phyloP scores from a whole-genome alignment of 2,888 invertebrate genomes.

The Chelonus formosanus region DNA sequence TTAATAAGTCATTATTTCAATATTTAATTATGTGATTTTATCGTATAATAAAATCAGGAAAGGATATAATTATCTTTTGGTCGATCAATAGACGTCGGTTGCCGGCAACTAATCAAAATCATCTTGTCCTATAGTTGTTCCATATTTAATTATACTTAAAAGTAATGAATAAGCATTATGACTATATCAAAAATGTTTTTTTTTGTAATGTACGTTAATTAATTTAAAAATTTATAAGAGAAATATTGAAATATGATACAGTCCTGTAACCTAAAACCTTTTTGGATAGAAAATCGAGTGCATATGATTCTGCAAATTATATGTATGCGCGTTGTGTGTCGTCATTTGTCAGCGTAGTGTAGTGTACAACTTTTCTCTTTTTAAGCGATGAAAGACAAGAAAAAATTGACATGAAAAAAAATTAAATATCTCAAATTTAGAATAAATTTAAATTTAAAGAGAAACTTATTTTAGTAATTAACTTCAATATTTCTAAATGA shows the following conservation, averaged over 20 bases:
- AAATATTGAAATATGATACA: neutral
- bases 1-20: neutral
- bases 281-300: slow-evolving; percentile 7
- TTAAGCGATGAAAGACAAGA: neutral
- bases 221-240: neutral
- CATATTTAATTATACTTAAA: neutral
- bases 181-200: neutral
- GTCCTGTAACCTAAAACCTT: slow-evolving; percentile 8
- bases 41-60: slow-evolving; percentile 15
- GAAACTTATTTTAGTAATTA: too few species aligned
- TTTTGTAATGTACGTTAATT: neutral
- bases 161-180: neutral
- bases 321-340: slow-evolving; percentile 14
- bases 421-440: too few species aligned
- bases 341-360: neutral
- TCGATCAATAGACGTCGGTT: slow-evolving; percentile 48
- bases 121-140: neutral
- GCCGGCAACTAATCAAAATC: neutral
- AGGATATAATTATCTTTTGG: slow-evolving; percentile 44
- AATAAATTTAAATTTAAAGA: too few species aligned
- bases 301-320: slow-evolving; percentile 27
- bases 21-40: neutral
- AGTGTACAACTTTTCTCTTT: neutral
- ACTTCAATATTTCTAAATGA: neutral
- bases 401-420: neutral